Conservation (phyloP, 92 coral and sea anemone species). For the Bergia puertoricense region DNA sequence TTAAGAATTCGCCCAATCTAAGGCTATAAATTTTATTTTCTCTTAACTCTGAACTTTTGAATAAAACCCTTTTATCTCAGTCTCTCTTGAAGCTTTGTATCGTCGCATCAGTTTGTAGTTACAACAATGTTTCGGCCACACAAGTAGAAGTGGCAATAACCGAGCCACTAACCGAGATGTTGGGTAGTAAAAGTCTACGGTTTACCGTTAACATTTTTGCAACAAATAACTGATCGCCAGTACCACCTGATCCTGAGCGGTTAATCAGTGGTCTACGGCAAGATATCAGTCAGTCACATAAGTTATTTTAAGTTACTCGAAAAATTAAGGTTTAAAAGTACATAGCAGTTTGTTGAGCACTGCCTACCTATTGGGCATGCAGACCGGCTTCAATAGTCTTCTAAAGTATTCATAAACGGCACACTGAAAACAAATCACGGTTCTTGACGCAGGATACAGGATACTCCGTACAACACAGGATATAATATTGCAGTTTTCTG, state of each 20-base stretch:
- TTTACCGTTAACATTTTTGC: neutral
- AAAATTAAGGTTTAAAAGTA: neutral
- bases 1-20: too few relatives aligned
- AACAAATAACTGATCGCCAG: neutral
- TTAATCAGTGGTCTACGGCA: neutral
- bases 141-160: neutral
- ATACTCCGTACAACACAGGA: neutral
- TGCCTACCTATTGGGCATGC: neutral
- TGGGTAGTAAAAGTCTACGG: neutral
- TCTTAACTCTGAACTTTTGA: neutral
- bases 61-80: neutral
- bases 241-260: neutral
- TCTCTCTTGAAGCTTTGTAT: neutral
- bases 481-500: neutral
- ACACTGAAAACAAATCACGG: neutral
- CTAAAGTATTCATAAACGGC: slow-evolving; percentile 22
- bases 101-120: neutral
- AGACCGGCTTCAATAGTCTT: neutral
- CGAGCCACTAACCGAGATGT: neutral
- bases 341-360: neutral
- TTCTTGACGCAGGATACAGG: neutral
- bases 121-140: neutral
- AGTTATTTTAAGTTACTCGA: neutral
- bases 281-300: neutral
- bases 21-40: neutral